Conservation (phyloP, 2,888 invertebrate species). For the Leptopilina syphax region DNA sequence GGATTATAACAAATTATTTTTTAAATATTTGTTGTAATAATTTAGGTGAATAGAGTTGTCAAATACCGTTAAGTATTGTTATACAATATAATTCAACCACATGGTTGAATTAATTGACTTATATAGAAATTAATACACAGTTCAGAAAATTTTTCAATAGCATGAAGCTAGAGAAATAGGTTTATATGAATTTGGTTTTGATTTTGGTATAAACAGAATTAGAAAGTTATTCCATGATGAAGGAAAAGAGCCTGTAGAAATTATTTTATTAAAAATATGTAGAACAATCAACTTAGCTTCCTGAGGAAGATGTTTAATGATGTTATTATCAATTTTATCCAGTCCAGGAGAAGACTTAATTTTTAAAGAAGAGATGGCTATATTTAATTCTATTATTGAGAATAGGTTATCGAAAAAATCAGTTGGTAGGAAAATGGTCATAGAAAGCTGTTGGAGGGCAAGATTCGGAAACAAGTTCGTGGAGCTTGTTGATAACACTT, state of each 20-base stretch:
- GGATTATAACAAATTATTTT: too few relatives aligned
- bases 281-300: not conserved
- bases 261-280: not conserved
- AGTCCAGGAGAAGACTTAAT: not conserved
- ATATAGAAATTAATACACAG: too few relatives aligned
- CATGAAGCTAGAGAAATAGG: slow-evolving; percentile 17
- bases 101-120: too few relatives aligned
- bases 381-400: not conserved
- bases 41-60: too few relatives aligned
- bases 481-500: not conserved
- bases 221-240: not conserved
- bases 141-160: too few relatives aligned
- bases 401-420: not conserved
- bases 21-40: too few relatives aligned
- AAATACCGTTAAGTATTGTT: too few relatives aligned
- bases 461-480: not conserved
- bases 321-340: not conserved
- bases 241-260: not conserved
- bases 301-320: not conserved
- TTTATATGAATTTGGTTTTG: not conserved
- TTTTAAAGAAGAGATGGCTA: not conserved
- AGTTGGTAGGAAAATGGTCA: not conserved
- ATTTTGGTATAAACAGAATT: not conserved
- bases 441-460: not conserved
- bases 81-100: too few relatives aligned